phyloP scores from a whole-genome alignment of 2,797 vertebrate species.

The Poliocrania exsul region DNA sequence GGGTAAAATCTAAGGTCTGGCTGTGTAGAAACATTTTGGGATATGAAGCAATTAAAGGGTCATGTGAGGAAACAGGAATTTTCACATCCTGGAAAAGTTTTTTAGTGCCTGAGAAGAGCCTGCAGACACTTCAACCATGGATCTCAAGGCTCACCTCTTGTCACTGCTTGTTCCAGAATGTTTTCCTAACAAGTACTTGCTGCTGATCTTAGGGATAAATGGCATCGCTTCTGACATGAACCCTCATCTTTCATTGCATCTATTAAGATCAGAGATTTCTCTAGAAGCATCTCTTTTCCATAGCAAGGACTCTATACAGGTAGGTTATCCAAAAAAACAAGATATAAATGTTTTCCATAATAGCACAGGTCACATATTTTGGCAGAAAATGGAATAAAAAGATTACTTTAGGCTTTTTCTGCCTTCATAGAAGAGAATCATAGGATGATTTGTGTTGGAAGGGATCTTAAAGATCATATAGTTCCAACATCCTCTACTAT shows the following conservation, averaged over 20 bases:
- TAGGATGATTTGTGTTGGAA: background rate
- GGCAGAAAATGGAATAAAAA: background rate
- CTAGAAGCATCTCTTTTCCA: background rate
- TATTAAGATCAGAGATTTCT: background rate
- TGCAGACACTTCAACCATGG: fast-evolving
- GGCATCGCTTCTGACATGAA: background rate
- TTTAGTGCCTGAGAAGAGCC: background rate
- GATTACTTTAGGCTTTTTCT: background rate
- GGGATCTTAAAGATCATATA: background rate
- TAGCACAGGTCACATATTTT: background rate
- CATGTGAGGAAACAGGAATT: background rate
- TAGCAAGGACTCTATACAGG: background rate
- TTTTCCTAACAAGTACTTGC: background rate
- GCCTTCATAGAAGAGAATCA: background rate
- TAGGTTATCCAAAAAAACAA: background rate
- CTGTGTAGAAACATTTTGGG: background rate
- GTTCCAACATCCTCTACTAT: background rate
- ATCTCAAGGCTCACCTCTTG: background rate
- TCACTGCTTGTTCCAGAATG: background rate
- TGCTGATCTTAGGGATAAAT: background rate
- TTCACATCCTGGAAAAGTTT: background rate
- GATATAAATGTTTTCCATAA: background rate
- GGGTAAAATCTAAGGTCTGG: background rate
- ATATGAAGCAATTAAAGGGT: background rate
- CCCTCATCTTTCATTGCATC: background rate